A percentile compares a stretch with the other conserved stretches of the same genome.
These are phyloP conservation scores for human DNA, from an alignment of 2,113 vertebrate genomes.

Conservation along the genomic window GRCh38 chr3:184410001-184410500, in stretches of 20 bases:
- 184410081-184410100: neutral
- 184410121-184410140: neutral
- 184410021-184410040: neutral
- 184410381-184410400: neutral
- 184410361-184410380: neutral
- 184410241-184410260: neutral
- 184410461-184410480: neutral
- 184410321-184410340: neutral
- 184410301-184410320: neutral
- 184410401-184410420: neutral
- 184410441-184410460: neutral
- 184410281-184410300: neutral
- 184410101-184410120: neutral
- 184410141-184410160: neutral
- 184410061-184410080: neutral
- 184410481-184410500: neutral
- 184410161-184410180: accelerated
- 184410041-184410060: neutral
- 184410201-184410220: neutral
- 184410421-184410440: neutral
- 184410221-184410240: neutral
- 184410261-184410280: neutral
- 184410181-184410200: neutral
- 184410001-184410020: neutral
- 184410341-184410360: neutral